Evolutionary conservation across 2,797 vertebrate species (phyloP), one percentile per base, ranked within the genome.

Genomic region (Galago senegalensis): DNA sequence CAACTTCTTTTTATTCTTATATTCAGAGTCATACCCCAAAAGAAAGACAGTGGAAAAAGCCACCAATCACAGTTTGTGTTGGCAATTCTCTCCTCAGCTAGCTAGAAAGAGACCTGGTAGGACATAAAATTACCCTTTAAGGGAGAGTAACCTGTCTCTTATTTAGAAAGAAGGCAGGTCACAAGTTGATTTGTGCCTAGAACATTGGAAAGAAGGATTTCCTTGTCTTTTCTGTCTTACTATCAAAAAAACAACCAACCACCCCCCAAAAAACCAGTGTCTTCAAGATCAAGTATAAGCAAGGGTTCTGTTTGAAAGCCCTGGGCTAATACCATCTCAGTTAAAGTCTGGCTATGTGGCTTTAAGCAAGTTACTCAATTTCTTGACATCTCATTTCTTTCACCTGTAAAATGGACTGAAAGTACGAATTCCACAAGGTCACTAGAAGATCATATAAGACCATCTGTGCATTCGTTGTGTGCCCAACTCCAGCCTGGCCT

Each of bases 161-260:
- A 60, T 85, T 46, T 73, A 77, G 37, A 85, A 86, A 88, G 56
- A 91, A 88, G 56, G 40, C 23, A 91, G 69, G 87, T 37, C 27
- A 84, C 89, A 73, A 85, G 29, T 14, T 95, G 63, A 67, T 12
- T 56, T 92, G 14, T 73, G 87, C 7, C 56, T 75, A 49, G 17
- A 88, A 18, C 27, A 67, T 0, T 29, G 29, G 34, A 27, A 46
- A 67, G 81, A 96, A 76, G 1, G 4, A 63, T 91, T 88, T 93
- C 12, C 31, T 95, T 94, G n/a, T 75, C 61, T 80, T 92, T 83
- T 90, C 65, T 65, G 1, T 76, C 72, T 85, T 85, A 53, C 0
- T 58, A 9, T 43, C 40, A 60, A 63, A 40, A 67, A 67, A 67
- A 31, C 27, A 63, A 67, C n/a, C 46, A 49, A 49, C 46, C 46